Evolutionary conservation across 2,888 invertebrate species (phyloP).

Genomic region (Strigamia transsilvanica): DNA sequence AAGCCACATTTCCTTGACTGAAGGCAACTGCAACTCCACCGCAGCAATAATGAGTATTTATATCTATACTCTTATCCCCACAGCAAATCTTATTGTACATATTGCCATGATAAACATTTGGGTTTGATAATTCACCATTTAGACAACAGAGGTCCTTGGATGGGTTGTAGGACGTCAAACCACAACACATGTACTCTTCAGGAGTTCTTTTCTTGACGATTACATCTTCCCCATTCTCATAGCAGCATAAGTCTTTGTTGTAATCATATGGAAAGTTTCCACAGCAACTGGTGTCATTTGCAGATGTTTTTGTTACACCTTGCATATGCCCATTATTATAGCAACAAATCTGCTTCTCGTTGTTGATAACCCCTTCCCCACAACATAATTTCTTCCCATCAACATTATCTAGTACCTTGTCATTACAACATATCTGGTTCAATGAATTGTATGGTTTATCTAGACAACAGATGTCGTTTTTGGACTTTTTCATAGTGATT

Average conservation of each 20-base stretch:
- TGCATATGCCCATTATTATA: no score
- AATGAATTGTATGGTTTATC: background rate
- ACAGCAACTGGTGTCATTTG: background rate
- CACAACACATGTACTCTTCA: background rate
- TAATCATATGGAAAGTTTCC: background rate
- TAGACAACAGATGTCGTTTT: background rate
- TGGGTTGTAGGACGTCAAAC: background rate
- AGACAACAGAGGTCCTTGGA: background rate
- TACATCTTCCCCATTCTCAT: background rate
- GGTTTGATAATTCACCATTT: no score
- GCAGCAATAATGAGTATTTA: no score
- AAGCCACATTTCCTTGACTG: no score
- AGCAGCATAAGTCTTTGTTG: background rate
- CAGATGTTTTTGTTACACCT: no score
- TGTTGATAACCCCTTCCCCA: background rate
- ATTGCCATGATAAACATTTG: no score
- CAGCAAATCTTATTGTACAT: no score
- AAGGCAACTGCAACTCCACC: no score
- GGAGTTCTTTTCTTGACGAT: background rate
- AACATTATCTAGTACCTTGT: background rate
- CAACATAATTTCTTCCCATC: background rate
- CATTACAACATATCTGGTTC: background rate
- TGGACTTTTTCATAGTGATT: background rate
- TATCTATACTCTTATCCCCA: no score
- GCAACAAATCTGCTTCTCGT: background rate